Percentiles rank a stretch among this genome's conserved stretches.
Conservation (phyloP, 1,140 invertebrate genomes). For the Apis cerana region DNA sequence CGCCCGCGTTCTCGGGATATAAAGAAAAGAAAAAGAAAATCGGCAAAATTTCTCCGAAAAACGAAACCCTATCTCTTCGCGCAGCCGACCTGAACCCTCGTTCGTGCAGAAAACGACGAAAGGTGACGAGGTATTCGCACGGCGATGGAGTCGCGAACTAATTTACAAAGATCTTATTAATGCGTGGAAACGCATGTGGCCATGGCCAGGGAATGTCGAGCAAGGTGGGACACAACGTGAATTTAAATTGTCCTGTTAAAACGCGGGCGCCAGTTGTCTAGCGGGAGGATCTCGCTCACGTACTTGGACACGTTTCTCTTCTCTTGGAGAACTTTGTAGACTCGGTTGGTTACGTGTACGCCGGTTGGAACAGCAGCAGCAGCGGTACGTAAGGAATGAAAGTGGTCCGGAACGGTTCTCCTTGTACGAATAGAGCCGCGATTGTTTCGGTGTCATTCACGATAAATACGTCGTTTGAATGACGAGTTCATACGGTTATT, state of each 20-base stretch:
- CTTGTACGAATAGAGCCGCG: slow-evolving; percentile 6
- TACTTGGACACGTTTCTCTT: slow-evolving; percentile 71
- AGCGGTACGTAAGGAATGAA: slow-evolving; percentile 30
- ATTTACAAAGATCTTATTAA: slow-evolving; percentile 69
- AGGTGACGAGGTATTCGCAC: slow-evolving; percentile 22
- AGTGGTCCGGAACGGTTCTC: slow-evolving; percentile 25
- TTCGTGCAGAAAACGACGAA: too few species aligned
- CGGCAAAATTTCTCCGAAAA: background rate
- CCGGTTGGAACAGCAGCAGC: slow-evolving; percentile 8
- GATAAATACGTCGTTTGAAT: slow-evolving; percentile 51
- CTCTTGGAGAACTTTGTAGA: slow-evolving; percentile 64
- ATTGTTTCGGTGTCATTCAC: slow-evolving; percentile 48
- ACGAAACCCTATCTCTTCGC: background rate
- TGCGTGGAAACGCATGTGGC: slow-evolving; percentile 62
- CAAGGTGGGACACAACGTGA: slow-evolving; percentile 68
- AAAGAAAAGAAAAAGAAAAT: background rate
- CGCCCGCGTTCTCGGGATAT: background rate
- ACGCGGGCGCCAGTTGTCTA: slow-evolving; percentile 75
- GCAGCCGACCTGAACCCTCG: background rate
- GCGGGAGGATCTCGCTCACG: slow-evolving; percentile 73
- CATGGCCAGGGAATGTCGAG: slow-evolving; percentile 36
- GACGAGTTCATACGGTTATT: slow-evolving; percentile 10
- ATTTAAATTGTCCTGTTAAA: slow-evolving; percentile 76
- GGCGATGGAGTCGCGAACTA: slow-evolving; percentile 53
- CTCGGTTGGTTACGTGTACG: slow-evolving; percentile 56